Conservation (phyloP, 2,797 vertebrate species). For the Pelodytes ibericus region DNA sequence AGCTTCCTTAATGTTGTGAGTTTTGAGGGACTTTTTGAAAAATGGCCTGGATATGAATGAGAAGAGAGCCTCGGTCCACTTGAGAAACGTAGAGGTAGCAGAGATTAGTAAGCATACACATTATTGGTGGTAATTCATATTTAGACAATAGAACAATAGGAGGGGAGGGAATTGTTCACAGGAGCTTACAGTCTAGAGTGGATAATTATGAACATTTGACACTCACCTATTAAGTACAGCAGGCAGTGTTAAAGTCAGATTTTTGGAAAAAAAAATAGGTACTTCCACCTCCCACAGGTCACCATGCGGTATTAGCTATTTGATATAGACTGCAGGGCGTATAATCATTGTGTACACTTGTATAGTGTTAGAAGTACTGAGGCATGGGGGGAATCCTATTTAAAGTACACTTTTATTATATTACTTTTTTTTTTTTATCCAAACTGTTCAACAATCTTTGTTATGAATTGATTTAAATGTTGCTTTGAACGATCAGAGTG, state of each 20-base stretch:
- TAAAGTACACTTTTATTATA: constrained; percentile 14
- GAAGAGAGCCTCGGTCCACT: too few species aligned
- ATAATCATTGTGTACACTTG: constrained; percentile 22
- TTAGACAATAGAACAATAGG: background rate
- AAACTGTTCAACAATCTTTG: background rate
- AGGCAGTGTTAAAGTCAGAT: too few species aligned
- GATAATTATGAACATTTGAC: too few species aligned
- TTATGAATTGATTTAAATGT: constrained; percentile 17
- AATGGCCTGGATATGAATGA: too few species aligned
- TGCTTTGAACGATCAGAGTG: constrained; percentile 30
- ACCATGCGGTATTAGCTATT: background rate
- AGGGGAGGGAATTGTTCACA: background rate
- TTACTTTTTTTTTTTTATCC: background rate
- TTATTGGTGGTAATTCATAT: too few species aligned
- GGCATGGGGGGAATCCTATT: constrained; percentile 16
- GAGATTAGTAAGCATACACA: too few species aligned
- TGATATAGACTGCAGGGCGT: constrained; percentile 1
- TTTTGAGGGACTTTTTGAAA: too few species aligned
- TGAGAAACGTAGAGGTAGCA: too few species aligned
- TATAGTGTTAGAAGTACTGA: background rate
- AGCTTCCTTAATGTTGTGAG: too few species aligned
- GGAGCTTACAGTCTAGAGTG: background rate
- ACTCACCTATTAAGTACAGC: too few species aligned
- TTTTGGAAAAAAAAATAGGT: too few species aligned
- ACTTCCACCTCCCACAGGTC: background rate